These are phyloP conservation scores for Megaptera novaeangliae DNA, from an alignment of 2,113 vertebrate species.

Conservation along the genomic window DNA sequence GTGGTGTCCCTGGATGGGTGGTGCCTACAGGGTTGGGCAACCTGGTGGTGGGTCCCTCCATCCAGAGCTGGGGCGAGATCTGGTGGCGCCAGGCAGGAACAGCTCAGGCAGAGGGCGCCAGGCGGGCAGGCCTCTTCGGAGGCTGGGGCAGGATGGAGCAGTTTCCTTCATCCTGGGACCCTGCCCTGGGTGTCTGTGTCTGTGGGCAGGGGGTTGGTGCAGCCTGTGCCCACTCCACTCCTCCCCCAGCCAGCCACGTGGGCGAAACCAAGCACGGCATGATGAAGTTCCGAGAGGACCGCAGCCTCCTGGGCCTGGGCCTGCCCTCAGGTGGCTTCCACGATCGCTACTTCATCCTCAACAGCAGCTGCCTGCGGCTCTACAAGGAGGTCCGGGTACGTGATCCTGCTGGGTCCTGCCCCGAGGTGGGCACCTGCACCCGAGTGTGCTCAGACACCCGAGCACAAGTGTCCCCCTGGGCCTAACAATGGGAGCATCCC, in stretches of 20 bases:
- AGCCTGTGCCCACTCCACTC: not conserved
- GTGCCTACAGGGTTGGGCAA: not conserved
- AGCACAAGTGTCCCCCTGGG: not conserved
- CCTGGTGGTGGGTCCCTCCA: not conserved
- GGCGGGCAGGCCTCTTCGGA: not conserved
- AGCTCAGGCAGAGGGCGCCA: not conserved
- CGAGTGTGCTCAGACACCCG: not conserved
- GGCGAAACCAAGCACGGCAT: conserved; percentile 91
- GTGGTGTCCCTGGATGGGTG: conserved; percentile 82
- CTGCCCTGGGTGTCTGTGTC: not conserved
- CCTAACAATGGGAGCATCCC: not conserved
- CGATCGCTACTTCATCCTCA: conserved; percentile 95
- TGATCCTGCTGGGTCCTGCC: not conserved
- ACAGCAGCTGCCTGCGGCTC: conserved; percentile 86
- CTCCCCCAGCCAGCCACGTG: conserved; percentile 85
- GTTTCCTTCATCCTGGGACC: not conserved
- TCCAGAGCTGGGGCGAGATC: not conserved
- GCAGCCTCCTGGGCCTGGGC: conserved; percentile 88
- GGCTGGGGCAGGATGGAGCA: not conserved
- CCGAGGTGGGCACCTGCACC: not conserved
- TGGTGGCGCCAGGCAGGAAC: not conserved
- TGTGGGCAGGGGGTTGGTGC: no score
- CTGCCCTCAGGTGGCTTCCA: conserved; percentile 86
- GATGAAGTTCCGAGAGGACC: conserved; percentile 94
- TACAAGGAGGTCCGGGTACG: conserved; percentile 95